phyloP scores from a whole-genome alignment of 2,113 vertebrate genomes.

The Brachyhypopomus gauderio region DNA sequence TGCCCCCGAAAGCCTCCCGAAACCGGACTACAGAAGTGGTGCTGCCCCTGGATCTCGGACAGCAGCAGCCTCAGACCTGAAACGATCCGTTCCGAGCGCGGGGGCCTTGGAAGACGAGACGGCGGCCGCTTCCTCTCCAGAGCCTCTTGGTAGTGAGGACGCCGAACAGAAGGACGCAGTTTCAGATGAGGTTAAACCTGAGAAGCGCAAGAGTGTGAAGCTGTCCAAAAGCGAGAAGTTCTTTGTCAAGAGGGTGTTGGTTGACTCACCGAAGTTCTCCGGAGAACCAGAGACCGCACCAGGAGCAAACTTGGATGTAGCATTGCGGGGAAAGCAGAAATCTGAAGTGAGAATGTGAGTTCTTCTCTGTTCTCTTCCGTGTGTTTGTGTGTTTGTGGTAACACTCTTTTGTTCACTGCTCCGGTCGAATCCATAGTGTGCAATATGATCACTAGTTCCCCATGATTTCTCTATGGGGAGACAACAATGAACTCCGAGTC shows the following conservation, averaged over 20 bases:
- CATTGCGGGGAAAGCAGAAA: slow-evolving; percentile 46
- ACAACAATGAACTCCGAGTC: slow-evolving; percentile 28
- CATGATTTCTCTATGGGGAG: slow-evolving; percentile 33
- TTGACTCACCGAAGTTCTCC: slow-evolving; percentile 57
- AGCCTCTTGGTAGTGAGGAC: slow-evolving; percentile 29
- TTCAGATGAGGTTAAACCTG: slow-evolving; percentile 37
- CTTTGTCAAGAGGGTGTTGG: slow-evolving; percentile 58
- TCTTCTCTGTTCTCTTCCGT: slow-evolving; percentile 29
- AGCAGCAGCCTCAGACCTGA: slow-evolving; percentile 43
- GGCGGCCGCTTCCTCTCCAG: background rate
- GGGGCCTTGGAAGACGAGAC: slow-evolving; percentile 38
- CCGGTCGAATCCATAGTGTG: slow-evolving; percentile 17
- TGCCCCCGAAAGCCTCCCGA: slow-evolving; percentile 56
- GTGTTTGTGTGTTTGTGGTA: slow-evolving; percentile 40
- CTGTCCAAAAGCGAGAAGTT: slow-evolving; percentile 64
- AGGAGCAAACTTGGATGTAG: slow-evolving; percentile 13
- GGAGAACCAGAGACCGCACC: slow-evolving; percentile 18
- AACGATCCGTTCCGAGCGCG: slow-evolving; percentile 40
- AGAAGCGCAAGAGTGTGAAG: slow-evolving; percentile 68
- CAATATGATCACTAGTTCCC: slow-evolving; percentile 48
- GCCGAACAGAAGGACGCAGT: slow-evolving; percentile 34
- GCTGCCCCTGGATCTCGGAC: slow-evolving; percentile 18
- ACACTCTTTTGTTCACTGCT: slow-evolving; percentile 20
- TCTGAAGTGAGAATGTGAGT: slow-evolving; percentile 68
- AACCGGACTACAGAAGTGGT: background rate